Conservation (phyloP, 2,797 vertebrate genomes). For the Taenioides sp. region DNA sequence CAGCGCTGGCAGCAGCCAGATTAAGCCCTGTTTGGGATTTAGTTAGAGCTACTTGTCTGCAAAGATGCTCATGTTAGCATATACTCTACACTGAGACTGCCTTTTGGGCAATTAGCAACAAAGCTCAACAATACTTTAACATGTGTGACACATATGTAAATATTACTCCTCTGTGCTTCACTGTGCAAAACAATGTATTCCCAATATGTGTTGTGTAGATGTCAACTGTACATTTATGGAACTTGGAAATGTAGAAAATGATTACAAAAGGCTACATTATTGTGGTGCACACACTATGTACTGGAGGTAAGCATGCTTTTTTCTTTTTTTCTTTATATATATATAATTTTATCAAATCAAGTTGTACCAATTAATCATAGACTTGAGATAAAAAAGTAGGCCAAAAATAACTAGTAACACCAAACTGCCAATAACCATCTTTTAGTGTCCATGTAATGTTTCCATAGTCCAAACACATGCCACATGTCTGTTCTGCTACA, state of each 20-base stretch:
- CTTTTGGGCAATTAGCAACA: conserved; percentile 24
- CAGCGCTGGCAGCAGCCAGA: conserved; percentile 52
- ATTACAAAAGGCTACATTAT: background rate
- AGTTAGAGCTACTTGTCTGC: conserved; percentile 18
- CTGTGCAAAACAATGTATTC: background rate
- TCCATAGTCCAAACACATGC: conserved; percentile 27
- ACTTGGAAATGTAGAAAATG: background rate
- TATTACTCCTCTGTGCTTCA: background rate
- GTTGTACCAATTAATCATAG: too few relatives aligned
- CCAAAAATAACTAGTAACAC: background rate
- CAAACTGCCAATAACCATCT: too few relatives aligned
- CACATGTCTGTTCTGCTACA: conserved; percentile 34
- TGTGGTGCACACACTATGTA: too few relatives aligned
- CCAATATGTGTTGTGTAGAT: background rate
- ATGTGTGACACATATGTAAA: background rate
- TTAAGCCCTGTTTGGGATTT: conserved; percentile 50
- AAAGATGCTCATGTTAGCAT: conserved; percentile 17
- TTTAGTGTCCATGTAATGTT: background rate
- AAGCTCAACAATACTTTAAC: background rate
- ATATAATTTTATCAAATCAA: too few relatives aligned
- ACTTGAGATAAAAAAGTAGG: too few relatives aligned
- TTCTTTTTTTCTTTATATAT: background rate
- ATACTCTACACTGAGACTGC: conserved; percentile 16
- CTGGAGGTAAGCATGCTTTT: background rate
- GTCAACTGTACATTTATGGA: background rate